Base-by-base conservation (phyloP, 2,113 vertebrate species). In the Conger conger region DNA sequence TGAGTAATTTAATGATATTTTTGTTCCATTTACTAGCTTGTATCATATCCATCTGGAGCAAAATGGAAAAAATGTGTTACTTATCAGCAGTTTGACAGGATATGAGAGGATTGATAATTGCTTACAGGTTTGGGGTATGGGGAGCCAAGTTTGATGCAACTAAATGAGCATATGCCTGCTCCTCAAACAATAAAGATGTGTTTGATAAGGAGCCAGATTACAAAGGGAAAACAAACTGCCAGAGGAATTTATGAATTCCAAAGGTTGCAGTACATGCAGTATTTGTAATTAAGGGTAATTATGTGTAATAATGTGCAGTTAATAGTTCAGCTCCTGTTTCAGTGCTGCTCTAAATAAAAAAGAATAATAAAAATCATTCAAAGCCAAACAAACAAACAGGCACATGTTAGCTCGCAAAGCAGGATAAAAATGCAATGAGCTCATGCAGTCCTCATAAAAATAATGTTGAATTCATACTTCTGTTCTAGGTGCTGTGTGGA, bases 261-360 rank as follows among this genome's bases (percentile, higher is more conserved):
- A 79, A 79, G 54, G 36, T 68, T 30, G 38, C 79, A 37, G 42
- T 40, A 35, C 54, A 38, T 57, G 57, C 53, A 53, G 36, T 16
- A 79, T 84, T 38, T n/a, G 83, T 18, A 57, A 78, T 84, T 78
- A 84, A 40, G 50, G 38, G 83, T n/a, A 84, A 79, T 79, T 33
- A 60, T 63, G 3, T 63, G 57, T 27, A 63, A 63, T 63, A 63
- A 63, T 63, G 57, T 63, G 38, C 36, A n/a, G 79, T 63, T 63
- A 84, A 84, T 84, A n/a, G 53, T 50, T 27, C 36, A 79, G 83
- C 45, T 42, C 17, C 76, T 84, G 73, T 77, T 84, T 79, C 50
- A 37, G 45, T 79, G 76, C 79, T 84, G 76, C 23, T 16, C 36
- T 7, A 18, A 78, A 37, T 37, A 78, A 78, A 84, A 50, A 76